Percentiles rank a stretch among this genome's conserved stretches.
phyloP scores from a whole-genome alignment of 2,113 vertebrate species.

The Bubo blakistoni region DNA sequence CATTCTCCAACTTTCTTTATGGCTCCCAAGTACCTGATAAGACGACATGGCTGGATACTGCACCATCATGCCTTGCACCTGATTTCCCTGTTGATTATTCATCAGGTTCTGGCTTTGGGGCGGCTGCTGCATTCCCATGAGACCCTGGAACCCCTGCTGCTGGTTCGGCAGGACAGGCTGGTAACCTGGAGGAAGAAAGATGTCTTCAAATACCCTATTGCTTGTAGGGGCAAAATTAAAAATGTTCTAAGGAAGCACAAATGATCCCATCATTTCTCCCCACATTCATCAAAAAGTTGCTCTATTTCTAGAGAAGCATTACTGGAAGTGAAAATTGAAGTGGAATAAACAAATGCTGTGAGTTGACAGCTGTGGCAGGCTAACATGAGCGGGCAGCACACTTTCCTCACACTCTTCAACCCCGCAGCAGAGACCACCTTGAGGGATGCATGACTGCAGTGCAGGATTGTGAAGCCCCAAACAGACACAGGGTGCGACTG shows the following conservation, averaged over 20 bases:
- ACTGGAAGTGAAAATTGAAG: not conserved
- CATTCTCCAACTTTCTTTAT: not conserved
- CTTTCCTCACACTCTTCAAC: not conserved
- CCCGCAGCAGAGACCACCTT: not conserved
- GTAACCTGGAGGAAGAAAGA: constrained; percentile 77
- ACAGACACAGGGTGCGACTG: not conserved
- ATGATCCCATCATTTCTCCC: not conserved
- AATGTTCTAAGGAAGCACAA: not conserved
- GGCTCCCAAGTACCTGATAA: constrained; percentile 80
- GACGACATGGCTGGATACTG: constrained; percentile 85
- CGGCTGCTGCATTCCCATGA: constrained; percentile 82
- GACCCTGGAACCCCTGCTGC: constrained; percentile 80
- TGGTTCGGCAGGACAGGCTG: constrained; percentile 77
- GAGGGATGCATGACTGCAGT: not conserved
- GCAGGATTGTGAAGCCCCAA: not conserved
- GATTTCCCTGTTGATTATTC: constrained; percentile 77
- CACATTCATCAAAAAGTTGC: rapidly evolving
- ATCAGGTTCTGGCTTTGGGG: constrained; percentile 82
- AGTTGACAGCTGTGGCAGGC: not conserved
- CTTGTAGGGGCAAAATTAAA: not conserved
- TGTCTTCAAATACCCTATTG: not conserved
- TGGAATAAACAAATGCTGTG: not conserved
- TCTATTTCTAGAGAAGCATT: not conserved
- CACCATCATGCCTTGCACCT: constrained; percentile 84
- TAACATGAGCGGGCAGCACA: rapidly evolving